Evolutionary conservation across 2,888 invertebrate genomes (phyloP).

Genomic region (Antheraea assamensis): DNA sequence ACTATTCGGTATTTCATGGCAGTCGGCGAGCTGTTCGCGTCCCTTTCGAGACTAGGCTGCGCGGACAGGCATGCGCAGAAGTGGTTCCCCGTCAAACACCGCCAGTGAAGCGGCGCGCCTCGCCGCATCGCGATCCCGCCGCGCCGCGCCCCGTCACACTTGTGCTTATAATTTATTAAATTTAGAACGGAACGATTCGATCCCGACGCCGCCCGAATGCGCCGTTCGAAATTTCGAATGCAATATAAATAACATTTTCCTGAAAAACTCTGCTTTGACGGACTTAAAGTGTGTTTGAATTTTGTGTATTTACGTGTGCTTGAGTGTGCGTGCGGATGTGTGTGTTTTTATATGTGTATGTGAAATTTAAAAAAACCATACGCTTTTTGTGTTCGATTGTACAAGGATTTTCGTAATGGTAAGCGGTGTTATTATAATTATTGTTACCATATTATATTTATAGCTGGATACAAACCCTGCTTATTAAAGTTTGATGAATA

Average conservation of each 20-base stretch:
- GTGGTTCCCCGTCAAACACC: constrained; percentile 55
- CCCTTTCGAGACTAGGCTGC: constrained; percentile 61
- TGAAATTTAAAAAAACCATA: constrained; percentile 44
- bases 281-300: constrained; percentile 45
- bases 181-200: constrained; percentile 19
- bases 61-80: constrained; percentile 75
- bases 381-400: constrained; percentile 46
- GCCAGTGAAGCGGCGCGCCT: constrained; percentile 64
- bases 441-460: background rate
- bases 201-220: constrained; percentile 11
- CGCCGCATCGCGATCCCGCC: constrained; percentile 62
- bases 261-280: background rate
- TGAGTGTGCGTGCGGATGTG: constrained; percentile 48
- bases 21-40: constrained; percentile 59
- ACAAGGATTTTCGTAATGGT: constrained; percentile 60
- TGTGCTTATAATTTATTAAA: constrained; percentile 19
- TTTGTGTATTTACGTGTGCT: constrained; percentile 43
- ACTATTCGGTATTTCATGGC: constrained; percentile 47
- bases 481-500: no score
- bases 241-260: constrained; percentile 10
- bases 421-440: constrained; percentile 37
- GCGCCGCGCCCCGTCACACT: constrained; percentile 41
- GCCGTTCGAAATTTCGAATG: constrained; percentile 2
- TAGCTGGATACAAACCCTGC: background rate
- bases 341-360: constrained; percentile 54